These are phyloP conservation scores for Telmatochromis sp. DNA, from an alignment of 2,113 vertebrate species.

Conservation along the genomic window DNA sequence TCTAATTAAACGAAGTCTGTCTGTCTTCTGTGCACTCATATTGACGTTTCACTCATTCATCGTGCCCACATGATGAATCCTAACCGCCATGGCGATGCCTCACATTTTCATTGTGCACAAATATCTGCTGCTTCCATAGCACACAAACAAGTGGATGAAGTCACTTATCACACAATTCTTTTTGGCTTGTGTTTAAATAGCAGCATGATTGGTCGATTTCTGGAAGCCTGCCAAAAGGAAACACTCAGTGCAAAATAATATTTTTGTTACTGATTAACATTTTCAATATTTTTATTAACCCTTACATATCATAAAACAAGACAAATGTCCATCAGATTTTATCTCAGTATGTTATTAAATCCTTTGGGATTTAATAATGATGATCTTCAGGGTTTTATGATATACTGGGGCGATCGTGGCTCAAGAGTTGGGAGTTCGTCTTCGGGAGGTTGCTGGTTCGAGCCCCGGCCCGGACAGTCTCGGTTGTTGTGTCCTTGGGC, in stretches of 20 bases:
- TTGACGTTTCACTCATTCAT: background rate
- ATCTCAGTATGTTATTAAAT: accelerated
- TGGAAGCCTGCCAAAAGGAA: background rate
- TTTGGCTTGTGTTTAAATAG: background rate
- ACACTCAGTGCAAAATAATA: background rate
- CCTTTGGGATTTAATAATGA: background rate
- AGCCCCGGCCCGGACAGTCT: accelerated
- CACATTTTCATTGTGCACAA: too few species aligned
- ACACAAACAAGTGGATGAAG: too few species aligned
- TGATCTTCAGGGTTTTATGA: accelerated
- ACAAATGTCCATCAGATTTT: background rate
- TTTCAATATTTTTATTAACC: background rate
- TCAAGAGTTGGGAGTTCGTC: accelerated
- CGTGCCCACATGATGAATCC: background rate
- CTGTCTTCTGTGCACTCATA: background rate
- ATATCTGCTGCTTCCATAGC: accelerated
- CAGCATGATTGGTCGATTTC: background rate
- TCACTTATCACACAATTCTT: background rate
- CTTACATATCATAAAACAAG: background rate
- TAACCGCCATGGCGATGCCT: background rate
- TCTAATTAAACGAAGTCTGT: background rate
- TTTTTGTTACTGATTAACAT: background rate
- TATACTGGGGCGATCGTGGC: accelerated
- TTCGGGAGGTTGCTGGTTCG: accelerated
- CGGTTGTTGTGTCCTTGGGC: accelerated